A percentile compares a stretch with the other conserved stretches of the same genome.
phyloP scores from a whole-genome alignment of 2,888 invertebrate genomes.

The Dynastes hyllus region DNA sequence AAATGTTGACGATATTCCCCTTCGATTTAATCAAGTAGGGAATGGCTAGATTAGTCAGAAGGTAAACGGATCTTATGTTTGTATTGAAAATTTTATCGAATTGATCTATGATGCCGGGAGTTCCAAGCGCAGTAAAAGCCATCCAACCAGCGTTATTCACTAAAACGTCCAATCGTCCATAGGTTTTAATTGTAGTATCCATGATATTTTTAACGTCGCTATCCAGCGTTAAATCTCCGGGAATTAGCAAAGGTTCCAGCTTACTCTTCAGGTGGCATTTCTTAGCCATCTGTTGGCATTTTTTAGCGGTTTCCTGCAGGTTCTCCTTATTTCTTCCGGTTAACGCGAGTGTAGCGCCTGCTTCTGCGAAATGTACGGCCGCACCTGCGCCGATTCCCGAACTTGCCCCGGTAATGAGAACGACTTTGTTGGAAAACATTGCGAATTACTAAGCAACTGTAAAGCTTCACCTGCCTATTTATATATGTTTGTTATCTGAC shows the following conservation, averaged over 20 bases:
- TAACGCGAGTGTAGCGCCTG: constrained; percentile 83
- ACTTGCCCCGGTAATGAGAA: constrained; percentile 86
- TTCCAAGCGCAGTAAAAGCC: not conserved
- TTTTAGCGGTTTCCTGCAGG: constrained; percentile 76
- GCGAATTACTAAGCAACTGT: too few species aligned
- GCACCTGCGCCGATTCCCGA: constrained; percentile 91
- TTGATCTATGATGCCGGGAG: not conserved
- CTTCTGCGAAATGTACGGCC: constrained; percentile 82
- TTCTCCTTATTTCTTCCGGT: constrained; percentile 82
- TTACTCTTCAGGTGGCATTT: constrained; percentile 71
- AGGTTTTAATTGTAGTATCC: constrained; percentile 16
- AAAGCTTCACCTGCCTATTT: too few species aligned
- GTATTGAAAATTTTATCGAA: constrained; percentile 24
- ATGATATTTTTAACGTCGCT: constrained; percentile 27
- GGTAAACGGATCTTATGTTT: constrained; percentile 21
- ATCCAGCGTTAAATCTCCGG: constrained; percentile 15
- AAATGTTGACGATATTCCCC: constrained; percentile 15
- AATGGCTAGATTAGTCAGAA: constrained; percentile 11
- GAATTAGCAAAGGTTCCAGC: not conserved
- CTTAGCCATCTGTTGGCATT: constrained; percentile 73
- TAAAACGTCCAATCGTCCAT: not conserved
- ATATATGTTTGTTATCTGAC: too few species aligned
- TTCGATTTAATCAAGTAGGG: constrained; percentile 9
- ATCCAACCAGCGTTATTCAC: constrained; percentile 10
- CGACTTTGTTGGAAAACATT: constrained; percentile 79